Conservation (phyloP, 2,888 invertebrate genomes). For the Herminia tarsipennalis region DNA sequence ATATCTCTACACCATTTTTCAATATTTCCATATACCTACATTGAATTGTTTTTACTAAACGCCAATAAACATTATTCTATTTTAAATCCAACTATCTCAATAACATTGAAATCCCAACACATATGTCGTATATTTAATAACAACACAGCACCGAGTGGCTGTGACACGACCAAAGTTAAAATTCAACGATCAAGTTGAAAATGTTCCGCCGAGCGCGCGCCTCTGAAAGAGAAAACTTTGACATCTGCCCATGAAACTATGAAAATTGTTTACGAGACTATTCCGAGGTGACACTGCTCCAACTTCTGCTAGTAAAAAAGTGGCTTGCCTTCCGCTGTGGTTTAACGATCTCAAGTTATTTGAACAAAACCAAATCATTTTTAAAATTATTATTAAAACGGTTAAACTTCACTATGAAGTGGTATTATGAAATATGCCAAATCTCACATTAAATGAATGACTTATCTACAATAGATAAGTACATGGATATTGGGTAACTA, state of each 20-base stretch:
- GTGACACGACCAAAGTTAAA: conserved; percentile 36
- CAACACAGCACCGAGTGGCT: conserved; percentile 11
- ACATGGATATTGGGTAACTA: no score
- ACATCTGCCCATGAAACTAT: conserved; percentile 51
- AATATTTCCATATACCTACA: no score
- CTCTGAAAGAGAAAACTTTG: conserved; percentile 42
- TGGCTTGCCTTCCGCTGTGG: no score
- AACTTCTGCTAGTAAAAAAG: background rate
- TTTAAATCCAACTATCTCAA: background rate
- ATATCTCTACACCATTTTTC: no score
- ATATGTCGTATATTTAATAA: conserved; percentile 27
- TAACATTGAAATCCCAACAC: no score
- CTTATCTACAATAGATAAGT: no score
- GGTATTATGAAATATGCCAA: no score
- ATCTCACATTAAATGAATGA: no score
- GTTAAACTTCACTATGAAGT: no score
- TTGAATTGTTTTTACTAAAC: no score
- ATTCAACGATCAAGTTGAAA: conserved; percentile 46
- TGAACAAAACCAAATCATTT: no score
- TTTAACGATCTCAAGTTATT: background rate
- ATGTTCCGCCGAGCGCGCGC: conserved; percentile 27
- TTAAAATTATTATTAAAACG: no score
- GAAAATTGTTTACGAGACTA: conserved; percentile 47
- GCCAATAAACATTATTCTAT: background rate
- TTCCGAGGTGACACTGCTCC: conserved; percentile 23